Conservation (phyloP, 2,797 vertebrate species). For the Gadopsis bispinosus region DNA sequence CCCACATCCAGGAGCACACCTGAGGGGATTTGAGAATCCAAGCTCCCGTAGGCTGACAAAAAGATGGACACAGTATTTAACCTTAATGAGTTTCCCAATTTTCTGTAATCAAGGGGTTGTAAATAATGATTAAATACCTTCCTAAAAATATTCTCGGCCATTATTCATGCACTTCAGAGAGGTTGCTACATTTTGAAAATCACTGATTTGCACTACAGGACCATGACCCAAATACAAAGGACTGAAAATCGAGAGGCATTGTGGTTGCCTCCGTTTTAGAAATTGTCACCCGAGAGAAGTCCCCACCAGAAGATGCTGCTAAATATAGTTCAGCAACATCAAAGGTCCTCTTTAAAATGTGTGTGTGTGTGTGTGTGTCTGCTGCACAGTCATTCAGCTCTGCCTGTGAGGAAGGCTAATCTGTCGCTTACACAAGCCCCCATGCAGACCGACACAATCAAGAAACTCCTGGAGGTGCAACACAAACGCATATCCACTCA, state of each 20-base stretch:
- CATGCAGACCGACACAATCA: constrained; percentile 61
- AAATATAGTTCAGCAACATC: constrained; percentile 78
- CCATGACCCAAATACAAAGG: constrained; percentile 60
- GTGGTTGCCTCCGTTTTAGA: constrained; percentile 62
- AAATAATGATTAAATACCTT: constrained; percentile 26
- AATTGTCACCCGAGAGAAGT: constrained; percentile 70
- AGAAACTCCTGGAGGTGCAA: constrained; percentile 44
- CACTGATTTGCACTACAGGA: constrained; percentile 35
- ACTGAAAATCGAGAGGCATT: constrained; percentile 48
- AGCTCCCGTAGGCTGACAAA: constrained; percentile 8
- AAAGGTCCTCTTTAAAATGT: constrained; percentile 78
- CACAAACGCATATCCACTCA: constrained; percentile 24
- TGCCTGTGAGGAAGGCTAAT: constrained; percentile 65
- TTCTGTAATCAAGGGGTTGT: constrained; percentile 31
- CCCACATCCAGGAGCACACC: constrained; percentile 46
- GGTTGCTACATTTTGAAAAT: constrained; percentile 12
- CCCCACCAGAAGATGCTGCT: constrained; percentile 72
- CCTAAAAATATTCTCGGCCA: neutral
- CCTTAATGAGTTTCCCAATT: constrained; percentile 34
- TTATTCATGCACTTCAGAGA: neutral
- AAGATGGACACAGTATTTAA: constrained; percentile 46
- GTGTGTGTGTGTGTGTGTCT: constrained; percentile 50
- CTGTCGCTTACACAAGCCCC: constrained; percentile 61
- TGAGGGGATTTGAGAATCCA: constrained; percentile 19
- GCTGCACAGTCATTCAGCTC: constrained; percentile 42